phyloP scores from a whole-genome alignment of 1,140 invertebrate species.

The Drosophila pruinosa region DNA sequence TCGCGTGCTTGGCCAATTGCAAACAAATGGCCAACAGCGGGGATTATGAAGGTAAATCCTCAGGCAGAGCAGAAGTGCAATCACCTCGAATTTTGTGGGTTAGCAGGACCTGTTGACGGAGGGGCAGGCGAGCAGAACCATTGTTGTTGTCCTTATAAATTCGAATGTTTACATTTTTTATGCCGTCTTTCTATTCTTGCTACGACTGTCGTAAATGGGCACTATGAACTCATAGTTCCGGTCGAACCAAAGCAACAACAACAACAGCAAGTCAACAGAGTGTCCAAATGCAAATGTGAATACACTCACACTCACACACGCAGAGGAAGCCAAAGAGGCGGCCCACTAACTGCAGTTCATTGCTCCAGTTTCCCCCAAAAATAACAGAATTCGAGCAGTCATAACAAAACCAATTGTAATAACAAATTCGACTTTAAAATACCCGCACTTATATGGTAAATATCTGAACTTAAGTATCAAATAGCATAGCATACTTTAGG shows the following conservation, averaged over 20 bases:
- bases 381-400: constrained; percentile 19
- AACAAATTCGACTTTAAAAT: not conserved
- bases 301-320: not conserved
- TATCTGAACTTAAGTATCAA: not conserved
- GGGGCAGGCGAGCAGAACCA: too few species aligned
- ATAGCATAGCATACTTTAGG: not conserved
- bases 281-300: constrained; percentile 51
- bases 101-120: constrained; percentile 50
- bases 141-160: constrained; percentile 51
- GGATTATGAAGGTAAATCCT: not conserved
- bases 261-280: not conserved
- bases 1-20: constrained; percentile 24
- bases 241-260: constrained; percentile 28
- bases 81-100: constrained; percentile 64
- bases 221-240: constrained; percentile 75
- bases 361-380: constrained; percentile 52
- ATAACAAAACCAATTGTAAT: constrained; percentile 20
- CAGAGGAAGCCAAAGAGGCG: not conserved
- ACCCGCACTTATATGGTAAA: not conserved
- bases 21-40: not conserved
- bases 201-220: constrained; percentile 55
- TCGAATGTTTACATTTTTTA: constrained; percentile 70
- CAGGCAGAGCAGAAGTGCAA: constrained; percentile 38
- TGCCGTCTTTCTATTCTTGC: constrained; percentile 7
- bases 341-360: constrained; percentile 56